Evolutionary conservation across 2,797 vertebrate genomes (phyloP), one percentile per base, ranked within the genome.

Genomic region (Gouania willdenowi): DNA sequence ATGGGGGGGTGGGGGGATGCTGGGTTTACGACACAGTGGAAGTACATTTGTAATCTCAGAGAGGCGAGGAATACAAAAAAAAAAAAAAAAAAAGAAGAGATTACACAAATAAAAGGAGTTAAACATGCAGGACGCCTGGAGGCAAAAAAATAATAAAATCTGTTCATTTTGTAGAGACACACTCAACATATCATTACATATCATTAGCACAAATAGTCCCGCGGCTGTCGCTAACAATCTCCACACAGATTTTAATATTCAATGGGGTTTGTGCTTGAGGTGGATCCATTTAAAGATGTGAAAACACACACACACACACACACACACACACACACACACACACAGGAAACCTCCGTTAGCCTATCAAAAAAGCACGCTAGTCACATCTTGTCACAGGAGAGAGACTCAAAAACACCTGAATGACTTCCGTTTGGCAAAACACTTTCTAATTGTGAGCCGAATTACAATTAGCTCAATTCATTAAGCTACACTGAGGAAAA

Each of bases 391-490:
- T 71, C 73, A 63, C 60, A 68, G 71, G 46, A 72, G 68, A 66
- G 55, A 62, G 37, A 50, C 59, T 73, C 65, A 79, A 75, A 82
- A 82, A 76, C 58, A 67, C 62, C 70, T 26, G 39, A 61, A 75
- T 64, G 50, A 37, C 66, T 69, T 71, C 49, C 17, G 47, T 76
- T 72, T 74, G 69, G 42, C 60, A 48, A 57, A 68, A 80, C 65
- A 79, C 52, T 52, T 63, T 58, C 46, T 84, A 83, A 84, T 83
- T 82, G 77, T 69, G n/a, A n/a, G 37, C 45, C 57, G 50, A 71
- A 71, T 82, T 71, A 80, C 71, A 86, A 85, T 85, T 85, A 82
- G 61, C 65, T 66, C 61, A 70, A 82, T 81, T 86, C 67, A 81
- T 82, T 83, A 75, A 81, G 84, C 46, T n/a, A 50, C 66, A 66